A percentile compares a stretch with the other conserved stretches of the same genome.
phyloP scores from a whole-genome alignment of 2,888 invertebrate genomes.

The Peribatodes rhomboidaria region DNA sequence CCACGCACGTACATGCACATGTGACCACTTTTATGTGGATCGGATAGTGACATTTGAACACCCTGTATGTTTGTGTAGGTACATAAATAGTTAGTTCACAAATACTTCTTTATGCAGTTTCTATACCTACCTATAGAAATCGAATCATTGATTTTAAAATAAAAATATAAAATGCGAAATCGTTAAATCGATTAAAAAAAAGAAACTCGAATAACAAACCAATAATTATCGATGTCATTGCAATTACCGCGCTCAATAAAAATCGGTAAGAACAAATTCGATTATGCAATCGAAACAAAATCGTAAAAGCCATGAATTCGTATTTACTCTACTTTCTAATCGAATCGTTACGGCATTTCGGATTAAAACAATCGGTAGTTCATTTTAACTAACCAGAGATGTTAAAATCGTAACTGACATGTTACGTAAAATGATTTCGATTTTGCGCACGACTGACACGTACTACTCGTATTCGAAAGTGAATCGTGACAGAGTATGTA shows the following conservation, averaged over 20 bases:
- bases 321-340: conserved; percentile 59
- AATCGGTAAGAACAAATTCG: conserved; percentile 45
- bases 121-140: no score
- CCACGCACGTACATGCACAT: no score
- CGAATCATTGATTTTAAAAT: no score
- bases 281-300: conserved; percentile 55
- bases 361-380: conserved; percentile 25
- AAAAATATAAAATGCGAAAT: background rate
- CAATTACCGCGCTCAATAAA: conserved; percentile 30
- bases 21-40: no score
- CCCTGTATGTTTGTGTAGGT: no score
- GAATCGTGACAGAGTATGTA: conserved; percentile 44
- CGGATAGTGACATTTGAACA: no score
- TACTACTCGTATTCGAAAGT: conserved; percentile 53
- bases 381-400: conserved; percentile 48
- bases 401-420: conserved; percentile 43
- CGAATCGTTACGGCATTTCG: conserved; percentile 23
- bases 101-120: no score
- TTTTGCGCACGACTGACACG: conserved; percentile 47
- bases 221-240: conserved; percentile 32
- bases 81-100: no score
- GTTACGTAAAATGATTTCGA: conserved; percentile 65
- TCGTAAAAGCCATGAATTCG: conserved; percentile 56
- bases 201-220: conserved; percentile 16
- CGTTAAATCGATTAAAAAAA: conserved; percentile 18